Evolutionary conservation across 2,797 vertebrate genomes (phyloP), one percentile per base, ranked within the genome.

Genomic region (Apogon talboti): DNA sequence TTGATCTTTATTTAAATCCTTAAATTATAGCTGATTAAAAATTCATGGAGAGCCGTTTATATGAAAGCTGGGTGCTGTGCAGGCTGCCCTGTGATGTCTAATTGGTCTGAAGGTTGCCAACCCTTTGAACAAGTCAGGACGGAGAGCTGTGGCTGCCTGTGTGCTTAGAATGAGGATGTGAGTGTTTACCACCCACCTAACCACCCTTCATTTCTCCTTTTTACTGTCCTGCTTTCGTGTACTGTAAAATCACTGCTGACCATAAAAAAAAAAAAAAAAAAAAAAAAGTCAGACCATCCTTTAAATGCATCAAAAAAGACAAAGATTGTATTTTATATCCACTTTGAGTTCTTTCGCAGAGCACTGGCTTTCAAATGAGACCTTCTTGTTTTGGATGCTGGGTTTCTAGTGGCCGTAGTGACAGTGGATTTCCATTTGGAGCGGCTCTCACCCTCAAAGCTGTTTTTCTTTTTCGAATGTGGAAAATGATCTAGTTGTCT

Each of bases 1-100:
- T 90, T 88, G 87, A 91, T 92, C 90, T 92, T 92, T 92, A 92
- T 90, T 93, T 92, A 92, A 93, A 91, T 90, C 88, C 91, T 88
- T 91, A 89, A 92, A 93, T 93, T 91, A 92, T 90, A 89, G 84
- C 87, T 87, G 87, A 92, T 93, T 89, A 93, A 93, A 92, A 90
- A 93, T 92, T 87, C 89, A 91, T 88, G 87, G 79, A 65, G 84
- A 85, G 81, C 70, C 88, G 82, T 93, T 93, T 90, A 90, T 89
- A 82, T 89, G 86, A 90, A 83, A 85, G 88, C 87, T 71, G 84
- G 85, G 74, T 78, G 83, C 87, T 88, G 89, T 79, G 91, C 83
- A 77, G 83, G 77, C 89, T 85, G 85, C 80, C 83, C 88, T 93
- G 86, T 92, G 92, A 92, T 91, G 91, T 93, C 88, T 93, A 93